A percentile compares a stretch with the other conserved stretches of the same genome.
Evolutionary conservation across 2,113 vertebrate species (phyloP).

Genomic region (Fukomys damarensis): DNA sequence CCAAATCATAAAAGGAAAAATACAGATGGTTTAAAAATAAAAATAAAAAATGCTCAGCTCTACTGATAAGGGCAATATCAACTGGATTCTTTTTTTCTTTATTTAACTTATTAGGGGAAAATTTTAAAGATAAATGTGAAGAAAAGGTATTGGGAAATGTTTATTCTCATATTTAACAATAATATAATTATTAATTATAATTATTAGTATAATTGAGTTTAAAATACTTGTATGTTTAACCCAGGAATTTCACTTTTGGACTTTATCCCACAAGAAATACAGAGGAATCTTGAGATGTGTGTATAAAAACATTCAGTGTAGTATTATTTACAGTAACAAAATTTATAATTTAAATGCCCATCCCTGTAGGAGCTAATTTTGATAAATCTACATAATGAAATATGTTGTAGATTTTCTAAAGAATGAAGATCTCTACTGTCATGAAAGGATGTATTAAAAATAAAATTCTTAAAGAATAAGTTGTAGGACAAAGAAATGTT

Average conservation of each 20-base stretch:
- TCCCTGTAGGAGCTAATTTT: background rate
- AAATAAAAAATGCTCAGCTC: constrained; percentile 23
- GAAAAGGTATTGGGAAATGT: background rate
- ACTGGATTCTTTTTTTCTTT: constrained; percentile 15
- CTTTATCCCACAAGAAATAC: background rate
- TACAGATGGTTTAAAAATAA: background rate
- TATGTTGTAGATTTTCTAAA: constrained; percentile 20
- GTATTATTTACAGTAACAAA: constrained; percentile 15
- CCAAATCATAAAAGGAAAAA: constrained; percentile 30
- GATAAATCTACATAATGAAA: constrained; percentile 27
- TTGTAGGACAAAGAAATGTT: constrained; percentile 13
- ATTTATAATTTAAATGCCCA: constrained; percentile 45
- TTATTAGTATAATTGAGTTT: constrained; percentile 27
- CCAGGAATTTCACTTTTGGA: constrained; percentile 50
- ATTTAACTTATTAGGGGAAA: background rate
- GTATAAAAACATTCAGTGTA: background rate
- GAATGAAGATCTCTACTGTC: background rate
- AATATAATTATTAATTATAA: constrained; percentile 12
- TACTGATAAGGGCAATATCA: constrained; percentile 6
- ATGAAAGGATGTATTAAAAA: background rate
- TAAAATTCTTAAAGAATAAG: constrained; percentile 33
- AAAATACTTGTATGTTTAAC: constrained; percentile 32
- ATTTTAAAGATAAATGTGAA: constrained; percentile 22
- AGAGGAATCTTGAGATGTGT: background rate
- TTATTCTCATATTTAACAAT: constrained; percentile 15